A percentile compares a stretch with the other conserved stretches of the same genome.
Evolutionary conservation across 2,113 vertebrate species (phyloP).

Genomic region (human): DNA sequence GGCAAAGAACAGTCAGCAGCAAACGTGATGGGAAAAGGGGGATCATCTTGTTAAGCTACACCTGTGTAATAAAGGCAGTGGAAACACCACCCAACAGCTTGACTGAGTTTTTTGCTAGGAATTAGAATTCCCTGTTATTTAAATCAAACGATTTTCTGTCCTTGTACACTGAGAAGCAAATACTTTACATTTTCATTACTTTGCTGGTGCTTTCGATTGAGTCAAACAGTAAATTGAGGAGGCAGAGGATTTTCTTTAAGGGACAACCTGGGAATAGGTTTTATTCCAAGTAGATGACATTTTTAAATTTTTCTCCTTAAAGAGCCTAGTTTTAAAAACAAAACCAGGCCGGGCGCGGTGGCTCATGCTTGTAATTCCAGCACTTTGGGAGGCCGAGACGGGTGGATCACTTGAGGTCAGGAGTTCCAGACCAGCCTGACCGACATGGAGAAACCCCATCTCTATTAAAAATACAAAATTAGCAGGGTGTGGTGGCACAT

Average conservation of each 20-base stretch:
- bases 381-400: too few species aligned
- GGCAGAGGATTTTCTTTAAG: not conserved
- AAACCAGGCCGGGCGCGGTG: not conserved
- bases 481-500: too few species aligned
- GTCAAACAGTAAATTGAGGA: not conserved
- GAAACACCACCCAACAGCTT: not conserved
- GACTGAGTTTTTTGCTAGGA: not conserved
- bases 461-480: too few species aligned
- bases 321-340: not conserved
- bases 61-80: not conserved
- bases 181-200: not conserved
- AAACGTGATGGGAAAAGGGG: not conserved
- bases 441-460: too few species aligned
- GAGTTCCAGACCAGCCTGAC: too few species aligned
- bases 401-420: too few species aligned
- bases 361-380: too few species aligned
- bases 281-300: not conserved
- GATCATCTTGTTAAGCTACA: not conserved
- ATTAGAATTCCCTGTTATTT: not conserved
- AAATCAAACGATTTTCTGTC: slow-evolving; percentile 3
- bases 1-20: not conserved
- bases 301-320: not conserved
- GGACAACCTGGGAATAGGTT: not conserved
- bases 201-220: not conserved
- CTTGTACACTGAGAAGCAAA: not conserved